These are phyloP conservation scores for Microcebus murinus DNA, from an alignment of 2,113 vertebrate species.

Conservation along the genomic window DNA sequence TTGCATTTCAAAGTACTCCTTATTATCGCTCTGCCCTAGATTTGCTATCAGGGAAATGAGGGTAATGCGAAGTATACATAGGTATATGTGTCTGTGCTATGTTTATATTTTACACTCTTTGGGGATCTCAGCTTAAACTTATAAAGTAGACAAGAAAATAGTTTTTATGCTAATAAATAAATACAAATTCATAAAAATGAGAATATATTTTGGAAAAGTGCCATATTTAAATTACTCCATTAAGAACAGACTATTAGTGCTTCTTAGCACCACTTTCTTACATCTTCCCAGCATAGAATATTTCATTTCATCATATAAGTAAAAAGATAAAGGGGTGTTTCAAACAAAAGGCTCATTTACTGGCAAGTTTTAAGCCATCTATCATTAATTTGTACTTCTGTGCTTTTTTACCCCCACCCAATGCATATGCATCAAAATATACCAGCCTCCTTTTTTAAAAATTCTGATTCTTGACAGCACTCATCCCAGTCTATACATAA, in stretches of 20 bases:
- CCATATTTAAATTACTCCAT: background rate
- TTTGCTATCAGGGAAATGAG: background rate
- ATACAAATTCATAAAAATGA: conserved; percentile 27
- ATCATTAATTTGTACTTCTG: conserved; percentile 44
- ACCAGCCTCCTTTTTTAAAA: conserved; percentile 40
- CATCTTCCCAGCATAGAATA: background rate
- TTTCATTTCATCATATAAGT: background rate
- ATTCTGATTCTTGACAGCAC: conserved; percentile 40
- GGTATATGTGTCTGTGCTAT: background rate
- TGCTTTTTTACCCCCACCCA: background rate
- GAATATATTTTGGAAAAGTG: background rate
- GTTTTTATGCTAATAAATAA: conserved; percentile 23
- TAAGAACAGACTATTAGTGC: background rate
- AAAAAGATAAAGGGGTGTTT: background rate
- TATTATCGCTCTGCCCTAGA: background rate
- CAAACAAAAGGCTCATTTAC: conserved; percentile 42
- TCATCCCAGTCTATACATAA: conserved; percentile 40
- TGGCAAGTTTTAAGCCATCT: conserved; percentile 16
- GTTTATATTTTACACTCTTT: background rate
- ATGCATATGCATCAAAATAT: background rate
- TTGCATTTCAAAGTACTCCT: conserved; percentile 12
- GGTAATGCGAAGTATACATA: background rate
- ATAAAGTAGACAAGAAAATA: background rate
- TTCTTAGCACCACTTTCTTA: background rate
- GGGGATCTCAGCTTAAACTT: background rate